Evolutionary conservation across 2,113 vertebrate genomes (phyloP), one percentile per base, ranked within the genome.

Genomic region (Xerus inauris): DNA sequence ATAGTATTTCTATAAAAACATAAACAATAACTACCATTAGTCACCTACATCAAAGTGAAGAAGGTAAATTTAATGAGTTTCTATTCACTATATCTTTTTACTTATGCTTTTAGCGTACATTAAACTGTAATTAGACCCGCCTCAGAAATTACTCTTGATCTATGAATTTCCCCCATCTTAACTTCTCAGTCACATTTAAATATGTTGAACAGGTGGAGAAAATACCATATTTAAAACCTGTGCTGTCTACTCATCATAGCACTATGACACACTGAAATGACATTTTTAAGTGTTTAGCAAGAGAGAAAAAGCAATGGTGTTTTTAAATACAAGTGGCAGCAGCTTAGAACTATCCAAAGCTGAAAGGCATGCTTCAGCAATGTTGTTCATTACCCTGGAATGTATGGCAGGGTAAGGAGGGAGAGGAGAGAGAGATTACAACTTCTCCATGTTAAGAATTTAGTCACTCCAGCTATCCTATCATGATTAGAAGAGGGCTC

Each of bases 401-500:
- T 79, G 87, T 65, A 59, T 16, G 59, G 24, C 75, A 72, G 85
- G 38, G 69, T 12, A 45, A 90, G 38, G 40, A 82, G 40, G 38
- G 12, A 47, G 42, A 51, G 49, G 8, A n/a, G 35, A 2, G 22
- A n/a, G 67, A 79, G 94, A 84, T 87, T 72, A 90, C 10, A 65
- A 40, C 62, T 91, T 89, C 13, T 12, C 75, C 45, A 3, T 6
- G 7, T 24, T 10, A 59, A 84, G 94, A 87, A 94, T 89, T 35
- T 30, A 45, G 97, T 95, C 92, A 89, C 96, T 94, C 0, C 0
- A 89, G 87, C 90, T 95, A 71, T 82, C 73, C 6, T 79, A 83
- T 91, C 79, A 38, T n/a, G 95, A 86, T 96, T 93, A 87, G 92
- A 85, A 93, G 94, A 79, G 89, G 69, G 59, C 83, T 71, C 19